A percentile compares a stretch with the other conserved stretches of the same genome.
Conservation (phyloP, 2,797 vertebrate genomes). For the Chaetodon trifasciatus region DNA sequence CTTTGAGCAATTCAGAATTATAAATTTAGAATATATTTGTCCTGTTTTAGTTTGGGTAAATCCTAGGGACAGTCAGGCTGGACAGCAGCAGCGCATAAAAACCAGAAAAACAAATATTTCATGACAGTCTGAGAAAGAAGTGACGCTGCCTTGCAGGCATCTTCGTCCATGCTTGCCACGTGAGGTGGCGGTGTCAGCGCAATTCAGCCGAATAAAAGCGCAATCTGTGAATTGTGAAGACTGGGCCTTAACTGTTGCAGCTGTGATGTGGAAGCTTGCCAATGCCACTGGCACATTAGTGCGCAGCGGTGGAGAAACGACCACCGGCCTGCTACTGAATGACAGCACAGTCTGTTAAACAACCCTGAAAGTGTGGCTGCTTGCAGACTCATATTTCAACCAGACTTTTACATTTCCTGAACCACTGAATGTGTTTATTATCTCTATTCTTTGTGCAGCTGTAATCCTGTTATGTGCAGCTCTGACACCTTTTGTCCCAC, state of each 20-base stretch:
- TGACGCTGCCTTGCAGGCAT: background rate
- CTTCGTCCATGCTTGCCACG: background rate
- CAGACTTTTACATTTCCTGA: background rate
- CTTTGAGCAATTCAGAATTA: background rate
- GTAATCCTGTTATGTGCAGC: background rate
- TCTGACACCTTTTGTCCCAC: background rate
- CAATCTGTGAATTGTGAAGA: slow-evolving; percentile 26
- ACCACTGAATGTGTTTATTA: background rate
- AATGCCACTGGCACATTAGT: background rate
- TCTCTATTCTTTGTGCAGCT: background rate
- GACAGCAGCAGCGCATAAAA: background rate
- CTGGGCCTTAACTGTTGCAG: slow-evolving; percentile 8
- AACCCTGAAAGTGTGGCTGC: background rate
- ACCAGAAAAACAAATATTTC: background rate
- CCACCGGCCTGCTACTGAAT: background rate
- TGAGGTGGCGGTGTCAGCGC: slow-evolving; percentile 4
- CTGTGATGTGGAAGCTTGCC: slow-evolving; percentile 28
- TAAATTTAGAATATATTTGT: background rate
- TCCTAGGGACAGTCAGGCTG: background rate
- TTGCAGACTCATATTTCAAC: background rate
- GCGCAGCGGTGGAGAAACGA: background rate
- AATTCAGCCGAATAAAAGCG: slow-evolving; percentile 6
- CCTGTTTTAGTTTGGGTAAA: background rate
- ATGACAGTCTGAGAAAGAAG: background rate
- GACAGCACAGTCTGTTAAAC: background rate